Percentiles rank a stretch among this genome's conserved stretches.
phyloP scores from a whole-genome alignment of 2,113 vertebrate species.

The Centrocercus urophasianus region DNA sequence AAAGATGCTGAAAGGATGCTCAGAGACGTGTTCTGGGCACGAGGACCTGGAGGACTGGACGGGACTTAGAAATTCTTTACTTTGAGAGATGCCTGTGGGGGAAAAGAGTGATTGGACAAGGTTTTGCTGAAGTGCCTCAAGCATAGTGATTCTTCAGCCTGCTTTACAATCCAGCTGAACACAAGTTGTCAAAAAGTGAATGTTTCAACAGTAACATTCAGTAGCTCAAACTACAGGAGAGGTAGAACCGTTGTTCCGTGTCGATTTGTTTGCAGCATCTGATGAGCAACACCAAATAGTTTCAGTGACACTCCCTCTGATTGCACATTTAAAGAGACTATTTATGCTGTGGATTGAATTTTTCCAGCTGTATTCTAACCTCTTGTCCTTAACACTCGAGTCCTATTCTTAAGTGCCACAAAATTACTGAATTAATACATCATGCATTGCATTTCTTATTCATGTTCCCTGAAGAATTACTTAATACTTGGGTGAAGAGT shows the following conservation, averaged over 20 bases:
- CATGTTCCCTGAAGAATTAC: conserved; percentile 39
- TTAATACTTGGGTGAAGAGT: conserved; percentile 26
- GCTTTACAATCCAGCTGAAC: background rate
- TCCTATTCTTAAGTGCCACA: background rate
- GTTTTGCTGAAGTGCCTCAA: background rate
- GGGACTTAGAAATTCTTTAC: background rate
- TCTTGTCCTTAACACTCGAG: background rate
- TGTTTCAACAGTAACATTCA: background rate
- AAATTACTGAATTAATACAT: conserved; percentile 24
- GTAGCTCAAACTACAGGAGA: background rate
- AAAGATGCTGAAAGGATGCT: background rate
- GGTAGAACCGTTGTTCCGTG: background rate
- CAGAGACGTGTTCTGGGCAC: background rate
- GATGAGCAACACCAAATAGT: background rate
- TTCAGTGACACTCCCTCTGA: background rate
- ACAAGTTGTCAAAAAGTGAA: background rate
- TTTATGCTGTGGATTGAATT: background rate
- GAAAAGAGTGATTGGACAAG: background rate
- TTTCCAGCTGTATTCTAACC: conserved; percentile 24
- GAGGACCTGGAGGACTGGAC: background rate
- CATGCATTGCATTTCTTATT: background rate
- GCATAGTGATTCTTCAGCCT: background rate
- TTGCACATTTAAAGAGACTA: background rate
- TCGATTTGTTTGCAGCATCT: background rate
- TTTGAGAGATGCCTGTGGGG: background rate